Percentiles rank a stretch among this genome's conserved stretches.
Conservation (phyloP, 2,888 invertebrate genomes). For the Gasteruption jaculator region DNA sequence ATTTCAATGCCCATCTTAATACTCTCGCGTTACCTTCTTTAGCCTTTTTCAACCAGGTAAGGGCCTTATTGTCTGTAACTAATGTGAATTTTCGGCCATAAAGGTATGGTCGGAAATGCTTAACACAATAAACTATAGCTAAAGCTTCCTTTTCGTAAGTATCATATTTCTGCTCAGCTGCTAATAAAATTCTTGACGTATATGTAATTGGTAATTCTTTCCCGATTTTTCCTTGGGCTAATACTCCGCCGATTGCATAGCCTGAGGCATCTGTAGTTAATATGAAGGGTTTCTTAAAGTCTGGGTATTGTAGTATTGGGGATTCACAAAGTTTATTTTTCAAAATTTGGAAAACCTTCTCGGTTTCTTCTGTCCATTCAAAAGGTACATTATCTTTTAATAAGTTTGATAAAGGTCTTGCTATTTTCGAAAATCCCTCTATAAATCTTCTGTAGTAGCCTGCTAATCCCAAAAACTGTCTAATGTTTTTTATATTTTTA, state of each 20-base stretch:
- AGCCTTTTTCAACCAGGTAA: constrained; percentile 11
- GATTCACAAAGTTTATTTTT: too few relatives aligned
- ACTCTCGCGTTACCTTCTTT: constrained; percentile 6
- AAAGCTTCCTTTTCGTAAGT: constrained; percentile 14
- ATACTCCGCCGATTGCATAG: constrained; percentile 11
- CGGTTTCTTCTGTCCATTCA: neutral
- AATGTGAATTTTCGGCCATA: constrained; percentile 15
- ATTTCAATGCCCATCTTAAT: constrained; percentile 15
- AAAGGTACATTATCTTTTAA: neutral
- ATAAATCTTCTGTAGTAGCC: constrained; percentile 12
- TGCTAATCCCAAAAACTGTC: constrained; percentile 8
- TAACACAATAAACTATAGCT: constrained; percentile 10
- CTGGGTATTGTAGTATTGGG: too few relatives aligned
- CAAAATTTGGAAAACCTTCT: constrained; percentile 4
- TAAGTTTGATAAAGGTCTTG: constrained; percentile 6
- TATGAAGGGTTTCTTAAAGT: too few relatives aligned
- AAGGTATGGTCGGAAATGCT: constrained; percentile 18
- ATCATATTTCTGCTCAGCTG: constrained; percentile 5
- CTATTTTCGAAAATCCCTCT: neutral
- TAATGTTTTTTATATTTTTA: constrained; percentile 9
- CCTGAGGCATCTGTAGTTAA: constrained; percentile 19
- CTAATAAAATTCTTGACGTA: constrained; percentile 4
- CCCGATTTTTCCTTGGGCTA: too few relatives aligned
- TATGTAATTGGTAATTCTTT: constrained; percentile 13
- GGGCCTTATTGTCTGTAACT: constrained; percentile 14